Base-by-base conservation (phyloP, 2,797 vertebrate species). In the Enteromius afrohamiltoni region DNA sequence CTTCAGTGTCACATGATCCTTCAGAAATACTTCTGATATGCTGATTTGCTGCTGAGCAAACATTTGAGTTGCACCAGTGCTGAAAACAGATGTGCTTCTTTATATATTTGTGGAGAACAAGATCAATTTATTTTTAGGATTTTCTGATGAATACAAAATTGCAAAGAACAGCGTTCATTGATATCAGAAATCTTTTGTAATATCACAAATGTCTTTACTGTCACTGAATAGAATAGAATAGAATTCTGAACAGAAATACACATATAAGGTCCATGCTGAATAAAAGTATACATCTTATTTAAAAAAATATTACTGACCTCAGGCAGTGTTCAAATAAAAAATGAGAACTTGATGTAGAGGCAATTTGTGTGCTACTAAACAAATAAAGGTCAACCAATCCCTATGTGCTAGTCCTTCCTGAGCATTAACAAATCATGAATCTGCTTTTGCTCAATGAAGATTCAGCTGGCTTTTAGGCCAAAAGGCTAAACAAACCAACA, bases 401-500 rank as follows among this genome's bases (percentile, higher is more conserved):
- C 29, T 45, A 10, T 9, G n/a, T 58, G 14, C 8, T 29, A 68
- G 26, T n/a, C 31, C 29, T 11, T 58, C 10, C 16, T 60, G 68
- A 60, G 34, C n/a, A 3, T 40, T 58, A 69, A 45, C 55, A 51
- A 23, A 13, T 8, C 31, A 67, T 40, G 29, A 40, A 21, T 34
- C 14, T 62, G 23, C 42, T 34, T 73, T 73, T 64, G 29, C 29
- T 23, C 42, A 23, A 14, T 64, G 16, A 71, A 70, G 40, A 40
- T 69, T 69, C 49, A 68, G 71, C 64, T 83, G 73, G 23, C 23
- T 23, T 58, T 23, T 3, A 51, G 47, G 49, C 49, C 73, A 77
- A 58, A 69, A 77, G 73, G 47, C 62, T 16, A 68, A 67, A 76
- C 17, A 74, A 64, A 64, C 16, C n/a, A 53, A 53, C 26, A 60